Percentiles rank a stretch among this genome's conserved stretches.
Evolutionary conservation across 64 coral and sea anemone species (phyloP).

Genomic region (Exaiptasia diaphana): DNA sequence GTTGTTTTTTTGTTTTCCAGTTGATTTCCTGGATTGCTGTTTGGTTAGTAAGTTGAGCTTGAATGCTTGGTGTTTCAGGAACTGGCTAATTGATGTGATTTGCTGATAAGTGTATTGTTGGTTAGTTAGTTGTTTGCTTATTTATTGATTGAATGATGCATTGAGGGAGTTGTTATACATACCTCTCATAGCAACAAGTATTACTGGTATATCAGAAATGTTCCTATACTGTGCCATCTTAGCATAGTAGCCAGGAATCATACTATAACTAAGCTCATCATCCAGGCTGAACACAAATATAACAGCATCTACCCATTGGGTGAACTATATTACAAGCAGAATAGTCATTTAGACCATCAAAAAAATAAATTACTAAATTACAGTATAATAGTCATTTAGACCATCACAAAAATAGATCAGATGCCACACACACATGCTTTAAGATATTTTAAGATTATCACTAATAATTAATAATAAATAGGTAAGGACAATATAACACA

Average conservation of each 20-base stretch:
- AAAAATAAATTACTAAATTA: not conserved
- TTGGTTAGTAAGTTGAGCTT: too few relatives aligned
- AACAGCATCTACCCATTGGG: conserved; percentile 95
- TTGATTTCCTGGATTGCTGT: too few relatives aligned
- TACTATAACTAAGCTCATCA: conserved; percentile 90
- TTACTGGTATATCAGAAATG: conserved; percentile 73
- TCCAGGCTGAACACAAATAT: conserved; percentile 99
- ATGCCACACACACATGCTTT: not conserved
- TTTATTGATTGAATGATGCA: too few relatives aligned
- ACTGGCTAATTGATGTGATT: too few relatives aligned
- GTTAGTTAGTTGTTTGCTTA: too few relatives aligned
- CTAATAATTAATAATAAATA: too few relatives aligned
- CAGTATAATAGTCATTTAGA: not conserved
- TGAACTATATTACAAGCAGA: conserved; percentile 67
- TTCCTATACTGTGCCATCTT: conserved; percentile 94
- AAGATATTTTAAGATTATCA: too few relatives aligned
- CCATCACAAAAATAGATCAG: not conserved
- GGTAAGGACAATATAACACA: too few relatives aligned
- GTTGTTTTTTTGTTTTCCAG: too few relatives aligned
- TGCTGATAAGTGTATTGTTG: too few relatives aligned
- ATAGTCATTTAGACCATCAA: not conserved
- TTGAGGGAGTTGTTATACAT: not conserved
- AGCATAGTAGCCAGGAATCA: conserved; percentile 81
- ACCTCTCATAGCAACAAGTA: conserved; percentile 89
- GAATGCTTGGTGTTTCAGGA: too few relatives aligned